phyloP scores from a whole-genome alignment of 2,888 invertebrate species.

The Patella depressa region DNA sequence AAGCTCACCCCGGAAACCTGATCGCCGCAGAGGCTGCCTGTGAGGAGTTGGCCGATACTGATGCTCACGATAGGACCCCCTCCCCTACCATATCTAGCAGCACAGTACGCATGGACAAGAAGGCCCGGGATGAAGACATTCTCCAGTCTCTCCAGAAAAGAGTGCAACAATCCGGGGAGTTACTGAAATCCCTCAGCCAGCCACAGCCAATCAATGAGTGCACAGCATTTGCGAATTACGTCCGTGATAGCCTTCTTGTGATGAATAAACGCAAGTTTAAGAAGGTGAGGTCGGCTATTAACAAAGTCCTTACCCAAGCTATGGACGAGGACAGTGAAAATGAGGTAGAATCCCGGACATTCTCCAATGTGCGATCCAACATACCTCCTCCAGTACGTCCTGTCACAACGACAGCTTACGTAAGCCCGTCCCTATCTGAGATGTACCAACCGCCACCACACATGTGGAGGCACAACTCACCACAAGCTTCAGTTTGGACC shows the following conservation, averaged over 20 bases:
- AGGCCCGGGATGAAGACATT: background rate
- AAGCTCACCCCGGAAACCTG: slow-evolving; percentile 15
- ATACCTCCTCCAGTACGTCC: too few species aligned
- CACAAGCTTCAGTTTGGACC: too few species aligned
- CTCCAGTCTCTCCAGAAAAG: slow-evolving; percentile 27
- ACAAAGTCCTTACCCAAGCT: slow-evolving; percentile 29
- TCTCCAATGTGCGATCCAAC: too few species aligned
- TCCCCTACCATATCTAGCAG: slow-evolving; percentile 11
- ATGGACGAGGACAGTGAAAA: slow-evolving; percentile 38
- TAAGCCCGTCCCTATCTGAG: too few species aligned
- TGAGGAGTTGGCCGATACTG: background rate
- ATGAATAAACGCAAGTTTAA: slow-evolving; percentile 31
- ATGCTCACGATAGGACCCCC: slow-evolving; percentile 15
- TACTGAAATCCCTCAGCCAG: slow-evolving; percentile 29
- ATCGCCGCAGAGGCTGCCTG: slow-evolving; percentile 26
- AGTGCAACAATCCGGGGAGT: slow-evolving; percentile 25
- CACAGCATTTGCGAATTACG: slow-evolving; percentile 34
- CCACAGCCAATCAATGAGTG: slow-evolving; percentile 26
- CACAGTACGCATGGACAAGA: slow-evolving; percentile 13
- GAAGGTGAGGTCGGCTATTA: slow-evolving; percentile 31
- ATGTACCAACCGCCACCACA: too few species aligned
- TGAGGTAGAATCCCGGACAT: background rate
- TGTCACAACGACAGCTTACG: too few species aligned
- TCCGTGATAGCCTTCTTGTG: slow-evolving; percentile 33
- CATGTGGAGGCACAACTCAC: too few species aligned